Evolutionary conservation across 1,140 invertebrate species (phyloP).

Genomic region (Dryas iulia): DNA sequence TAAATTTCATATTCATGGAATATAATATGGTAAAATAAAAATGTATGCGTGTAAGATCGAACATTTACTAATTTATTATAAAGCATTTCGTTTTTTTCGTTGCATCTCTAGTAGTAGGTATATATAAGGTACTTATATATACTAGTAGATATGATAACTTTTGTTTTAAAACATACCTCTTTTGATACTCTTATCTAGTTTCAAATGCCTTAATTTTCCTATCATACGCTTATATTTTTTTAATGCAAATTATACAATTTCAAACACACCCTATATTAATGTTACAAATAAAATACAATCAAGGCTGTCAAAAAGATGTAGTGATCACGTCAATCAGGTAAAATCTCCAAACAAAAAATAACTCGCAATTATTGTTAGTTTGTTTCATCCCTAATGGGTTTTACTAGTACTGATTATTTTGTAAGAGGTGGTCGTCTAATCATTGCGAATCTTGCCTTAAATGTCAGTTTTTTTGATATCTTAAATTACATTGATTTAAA

Average conservation of each 20-base stretch:
- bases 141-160: too few relatives aligned
- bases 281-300: constrained; percentile 45
- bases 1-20: too few relatives aligned
- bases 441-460: neutral
- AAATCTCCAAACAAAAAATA: constrained; percentile 53
- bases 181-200: too few relatives aligned
- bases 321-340: constrained; percentile 69
- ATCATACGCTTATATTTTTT: neutral
- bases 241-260: neutral
- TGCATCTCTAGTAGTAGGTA: too few relatives aligned
- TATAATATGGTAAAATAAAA: too few relatives aligned
- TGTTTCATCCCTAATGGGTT: constrained; percentile 71
- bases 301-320: constrained; percentile 74
- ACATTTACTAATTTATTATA: too few relatives aligned
- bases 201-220: too few relatives aligned
- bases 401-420: constrained; percentile 61
- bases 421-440: neutral
- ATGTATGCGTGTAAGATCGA: too few relatives aligned
- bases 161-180: too few relatives aligned
- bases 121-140: too few relatives aligned
- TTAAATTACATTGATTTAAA: neutral
- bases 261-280: neutral
- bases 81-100: too few relatives aligned
- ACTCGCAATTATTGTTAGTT: constrained; percentile 67
- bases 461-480: neutral